phyloP scores from a whole-genome alignment of 2,113 vertebrate species.

The Pteruthius melanotis region DNA sequence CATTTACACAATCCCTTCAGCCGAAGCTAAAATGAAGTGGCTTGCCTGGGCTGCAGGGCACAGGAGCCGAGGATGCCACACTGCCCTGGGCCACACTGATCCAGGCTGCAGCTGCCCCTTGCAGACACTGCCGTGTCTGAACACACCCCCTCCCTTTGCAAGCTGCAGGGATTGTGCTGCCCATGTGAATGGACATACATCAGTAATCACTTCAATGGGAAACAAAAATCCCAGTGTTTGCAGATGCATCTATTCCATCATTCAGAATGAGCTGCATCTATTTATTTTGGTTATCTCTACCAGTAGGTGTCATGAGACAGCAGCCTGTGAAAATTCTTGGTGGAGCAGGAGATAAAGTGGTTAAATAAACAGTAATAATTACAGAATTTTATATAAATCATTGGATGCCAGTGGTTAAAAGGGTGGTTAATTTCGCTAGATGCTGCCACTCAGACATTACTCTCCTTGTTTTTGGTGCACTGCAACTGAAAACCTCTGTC shows the following conservation, averaged over 20 bases:
- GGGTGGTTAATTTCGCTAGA: background rate
- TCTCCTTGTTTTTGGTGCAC: background rate
- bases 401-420: background rate
- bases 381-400: background rate
- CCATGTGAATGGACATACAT: accelerated
- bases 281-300: conserved; percentile 31
- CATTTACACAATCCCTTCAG: background rate
- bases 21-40: background rate
- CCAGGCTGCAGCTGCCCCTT: background rate
- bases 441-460: background rate
- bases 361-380: conserved; percentile 3
- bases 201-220: background rate
- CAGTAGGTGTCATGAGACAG: conserved; percentile 71
- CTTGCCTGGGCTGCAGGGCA: background rate
- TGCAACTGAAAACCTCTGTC: background rate
- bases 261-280: background rate
- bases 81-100: background rate
- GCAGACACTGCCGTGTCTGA: background rate
- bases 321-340: conserved; percentile 53
- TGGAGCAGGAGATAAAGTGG: background rate
- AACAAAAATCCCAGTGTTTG: background rate
- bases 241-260: background rate
- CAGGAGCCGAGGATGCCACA: background rate
- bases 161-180: background rate
- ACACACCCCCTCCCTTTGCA: background rate